These are phyloP conservation scores for Potorous gilbertii DNA, from an alignment of 2,797 vertebrate genomes.

Conservation along the genomic window DNA sequence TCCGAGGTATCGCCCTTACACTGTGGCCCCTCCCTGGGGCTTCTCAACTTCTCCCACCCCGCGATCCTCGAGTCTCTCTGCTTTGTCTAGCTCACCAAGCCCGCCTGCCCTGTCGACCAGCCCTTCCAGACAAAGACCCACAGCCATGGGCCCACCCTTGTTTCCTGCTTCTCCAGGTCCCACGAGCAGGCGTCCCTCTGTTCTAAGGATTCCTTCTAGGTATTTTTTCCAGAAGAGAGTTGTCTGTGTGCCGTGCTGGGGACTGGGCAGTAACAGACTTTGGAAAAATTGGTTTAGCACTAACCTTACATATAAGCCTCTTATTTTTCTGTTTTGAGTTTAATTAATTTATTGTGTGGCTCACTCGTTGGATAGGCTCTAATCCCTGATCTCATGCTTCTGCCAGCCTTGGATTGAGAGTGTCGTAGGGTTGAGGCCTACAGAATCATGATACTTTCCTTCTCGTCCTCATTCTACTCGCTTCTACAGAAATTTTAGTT, in stretches of 20 bases:
- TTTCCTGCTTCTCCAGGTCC: conserved; percentile 87
- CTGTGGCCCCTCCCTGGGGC: conserved; percentile 87
- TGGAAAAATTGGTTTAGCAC: conserved; percentile 63
- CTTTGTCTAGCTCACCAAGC: conserved; percentile 80
- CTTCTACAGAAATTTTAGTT: background rate
- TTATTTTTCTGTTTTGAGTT: conserved; percentile 42
- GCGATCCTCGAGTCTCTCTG: conserved; percentile 80
- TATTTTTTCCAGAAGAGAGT: conserved; percentile 83
- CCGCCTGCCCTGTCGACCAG: conserved; percentile 74
- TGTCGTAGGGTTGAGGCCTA: background rate
- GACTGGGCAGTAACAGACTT: conserved; percentile 49
- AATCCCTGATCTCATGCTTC: background rate
- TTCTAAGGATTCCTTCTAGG: conserved; percentile 93
- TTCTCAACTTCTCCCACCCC: conserved; percentile 82
- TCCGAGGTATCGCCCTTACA: conserved; percentile 93
- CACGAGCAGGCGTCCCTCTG: conserved; percentile 85
- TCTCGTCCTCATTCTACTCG: background rate
- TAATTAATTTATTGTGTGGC: conserved; percentile 72
- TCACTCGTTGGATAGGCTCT: conserved; percentile 45
- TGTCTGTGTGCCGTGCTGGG: conserved; percentile 73
- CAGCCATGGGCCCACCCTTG: conserved; percentile 81
- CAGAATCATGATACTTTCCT: background rate
- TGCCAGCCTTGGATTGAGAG: conserved; percentile 5
- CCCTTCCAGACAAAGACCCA: conserved; percentile 84
- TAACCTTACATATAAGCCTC: conserved; percentile 57